phyloP scores from a whole-genome alignment of 2,797 vertebrate species.

The Silurus lanzhouensis region DNA sequence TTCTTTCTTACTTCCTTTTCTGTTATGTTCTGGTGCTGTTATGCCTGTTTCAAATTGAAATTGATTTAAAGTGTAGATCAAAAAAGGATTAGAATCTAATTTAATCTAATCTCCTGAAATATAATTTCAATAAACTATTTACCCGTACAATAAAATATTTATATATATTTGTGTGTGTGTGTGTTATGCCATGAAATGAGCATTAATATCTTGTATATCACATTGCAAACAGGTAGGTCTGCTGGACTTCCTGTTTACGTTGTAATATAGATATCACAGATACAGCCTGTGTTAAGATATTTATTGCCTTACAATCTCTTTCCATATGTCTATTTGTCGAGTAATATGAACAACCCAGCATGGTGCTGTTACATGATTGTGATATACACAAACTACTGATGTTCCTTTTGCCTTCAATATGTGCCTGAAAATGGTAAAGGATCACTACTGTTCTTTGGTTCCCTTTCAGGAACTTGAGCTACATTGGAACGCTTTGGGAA shows the following conservation, averaged over 20 bases:
- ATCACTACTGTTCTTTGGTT: background rate
- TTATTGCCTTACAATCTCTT: conserved; percentile 11
- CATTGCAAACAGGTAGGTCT: background rate
- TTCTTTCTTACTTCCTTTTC: too few species aligned
- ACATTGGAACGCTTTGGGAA: too few species aligned
- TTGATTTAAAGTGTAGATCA: too few species aligned
- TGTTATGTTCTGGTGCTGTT: too few species aligned
- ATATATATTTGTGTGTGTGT: too few species aligned
- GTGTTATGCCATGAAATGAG: too few species aligned
- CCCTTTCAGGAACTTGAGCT: too few species aligned
- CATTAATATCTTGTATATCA: background rate
- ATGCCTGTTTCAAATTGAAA: too few species aligned
- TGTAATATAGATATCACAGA: background rate
- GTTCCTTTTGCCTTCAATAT: background rate
- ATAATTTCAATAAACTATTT: too few species aligned
- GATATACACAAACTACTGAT: background rate
- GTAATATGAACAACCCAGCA: background rate
- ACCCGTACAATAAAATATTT: too few species aligned
- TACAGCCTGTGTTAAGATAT: background rate
- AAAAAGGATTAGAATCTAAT: too few species aligned
- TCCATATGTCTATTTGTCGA: background rate
- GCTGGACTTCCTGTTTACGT: background rate
- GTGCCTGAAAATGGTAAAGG: background rate
- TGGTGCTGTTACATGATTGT: background rate
- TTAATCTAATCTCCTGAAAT: too few species aligned